Percentiles rank a stretch among this genome's conserved stretches.
phyloP scores from a whole-genome alignment of 2,888 invertebrate species.

The Caradrina clavipalpis region DNA sequence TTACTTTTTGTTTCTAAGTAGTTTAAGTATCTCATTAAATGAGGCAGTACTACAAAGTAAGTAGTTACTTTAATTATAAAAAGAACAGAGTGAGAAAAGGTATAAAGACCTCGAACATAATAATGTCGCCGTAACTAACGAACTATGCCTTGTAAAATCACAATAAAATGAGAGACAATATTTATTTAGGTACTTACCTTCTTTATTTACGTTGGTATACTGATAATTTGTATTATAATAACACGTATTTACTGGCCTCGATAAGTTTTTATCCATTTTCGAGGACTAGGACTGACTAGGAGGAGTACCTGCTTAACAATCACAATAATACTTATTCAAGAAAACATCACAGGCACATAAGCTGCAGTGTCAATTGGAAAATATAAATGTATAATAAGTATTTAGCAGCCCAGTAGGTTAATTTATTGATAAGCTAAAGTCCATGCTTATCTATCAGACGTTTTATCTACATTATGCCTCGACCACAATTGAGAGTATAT shows the following conservation, averaged over 20 bases:
- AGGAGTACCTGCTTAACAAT: not conserved
- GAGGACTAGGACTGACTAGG: not conserved
- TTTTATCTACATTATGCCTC: not conserved
- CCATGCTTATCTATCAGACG: not conserved
- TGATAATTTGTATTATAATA: slow-evolving; percentile 84
- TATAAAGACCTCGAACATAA: not conserved
- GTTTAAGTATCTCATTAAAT: too few species aligned
- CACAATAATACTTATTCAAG: not conserved
- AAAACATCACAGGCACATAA: not conserved
- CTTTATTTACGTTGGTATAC: slow-evolving; percentile 80
- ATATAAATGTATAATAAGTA: not conserved
- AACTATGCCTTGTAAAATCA: not conserved
- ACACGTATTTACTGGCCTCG: slow-evolving; percentile 74
- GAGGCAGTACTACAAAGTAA: too few species aligned
- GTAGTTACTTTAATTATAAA: too few species aligned
- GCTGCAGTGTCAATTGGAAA: not conserved
- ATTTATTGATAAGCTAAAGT: not conserved
- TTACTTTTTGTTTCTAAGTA: too few species aligned
- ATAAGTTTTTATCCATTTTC: slow-evolving; percentile 73
- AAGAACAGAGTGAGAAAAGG: too few species aligned
- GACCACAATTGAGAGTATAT: not conserved
- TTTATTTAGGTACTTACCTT: slow-evolving; percentile 74
- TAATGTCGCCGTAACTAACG: not conserved
- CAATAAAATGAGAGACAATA: slow-evolving; percentile 14
- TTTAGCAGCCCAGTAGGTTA: not conserved